Base-by-base conservation (phyloP, 2,797 vertebrate species). In the Merluccius polli region DNA sequence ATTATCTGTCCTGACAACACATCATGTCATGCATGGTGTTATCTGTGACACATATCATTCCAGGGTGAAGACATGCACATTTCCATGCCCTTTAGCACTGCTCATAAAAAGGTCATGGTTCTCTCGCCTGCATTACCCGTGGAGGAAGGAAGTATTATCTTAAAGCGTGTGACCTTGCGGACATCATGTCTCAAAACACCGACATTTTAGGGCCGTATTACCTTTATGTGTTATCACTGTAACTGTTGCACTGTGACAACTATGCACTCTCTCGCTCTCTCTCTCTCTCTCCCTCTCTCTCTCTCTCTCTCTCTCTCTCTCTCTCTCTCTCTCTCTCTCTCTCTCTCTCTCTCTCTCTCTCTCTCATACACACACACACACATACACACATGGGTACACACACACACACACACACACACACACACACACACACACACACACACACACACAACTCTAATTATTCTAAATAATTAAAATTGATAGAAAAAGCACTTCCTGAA, bases 81-180 rank as follows among this genome's bases (percentile, higher is more conserved):
- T 78, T 70, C 81, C 77, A 75, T 93, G 90, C 87, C 92, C 93
- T 93, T 93, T 92, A 87, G 77, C 84, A 79, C 48, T 65, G 77
- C 68, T 77, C 82, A 84, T n/a, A 87, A 80, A 93, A 94, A 94
- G 92, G 92, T 89, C 89, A 91, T 88, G 86, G 59, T 77, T 29
- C 85, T 83, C 80, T 78, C 82, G 76, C 83, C 73, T 84, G 86
- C 84, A 77, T 83, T 74, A 78, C 72, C 79, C 79, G 72, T 79
- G 84, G 84, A 78, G 78, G n/a, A 65, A 73, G 71, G 33, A 71
- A n/a, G 32, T 52, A 73, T 90, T 85, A 79, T 84, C 81, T 83
- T 69, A 81, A 87, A 9, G 77, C 69, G 65, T 79, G 63, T 81
- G 76, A 87, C 79, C 78, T 87, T 81, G 79, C 59, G 91, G 88